Conservation (phyloP, 2,888 invertebrate species). For the Erebia ligea region DNA sequence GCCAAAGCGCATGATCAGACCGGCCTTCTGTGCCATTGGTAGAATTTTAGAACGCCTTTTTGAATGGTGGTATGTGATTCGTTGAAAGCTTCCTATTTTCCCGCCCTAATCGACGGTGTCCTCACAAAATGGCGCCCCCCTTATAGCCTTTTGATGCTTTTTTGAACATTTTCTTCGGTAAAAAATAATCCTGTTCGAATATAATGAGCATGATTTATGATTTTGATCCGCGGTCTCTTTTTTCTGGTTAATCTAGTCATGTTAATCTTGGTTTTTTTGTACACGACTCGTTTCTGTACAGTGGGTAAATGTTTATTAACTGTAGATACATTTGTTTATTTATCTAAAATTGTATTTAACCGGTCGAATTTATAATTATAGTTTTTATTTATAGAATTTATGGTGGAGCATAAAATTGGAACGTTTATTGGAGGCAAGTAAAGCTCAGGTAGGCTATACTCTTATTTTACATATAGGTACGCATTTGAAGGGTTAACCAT, state of each 20-base stretch:
- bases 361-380: conserved; percentile 27
- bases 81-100: conserved; percentile 62
- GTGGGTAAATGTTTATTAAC: conserved; percentile 40
- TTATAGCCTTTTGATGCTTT: conserved; percentile 79
- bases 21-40: conserved; percentile 64
- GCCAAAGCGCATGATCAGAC: conserved; percentile 75
- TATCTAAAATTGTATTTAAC: conserved; percentile 37
- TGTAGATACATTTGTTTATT: conserved; percentile 39
- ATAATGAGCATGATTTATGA: conserved; percentile 83
- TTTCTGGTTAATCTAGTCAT: conserved; percentile 73
- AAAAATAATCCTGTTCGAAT: conserved; percentile 82
- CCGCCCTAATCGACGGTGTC: conserved; percentile 73
- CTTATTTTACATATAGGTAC: neutral
- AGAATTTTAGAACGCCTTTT: conserved; percentile 68
- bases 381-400: conserved; percentile 17
- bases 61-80: conserved; percentile 56
- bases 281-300: conserved; percentile 54
- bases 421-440: too few relatives aligned
- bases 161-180: conserved; percentile 80
- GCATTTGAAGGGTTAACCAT: neutral
- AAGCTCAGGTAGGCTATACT: neutral
- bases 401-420: conserved; percentile 16
- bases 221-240: conserved; percentile 72
- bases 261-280: conserved; percentile 77
- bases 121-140: conserved; percentile 81